Conservation (phyloP, 2,888 invertebrate genomes). For the Hybos culiciformis region DNA sequence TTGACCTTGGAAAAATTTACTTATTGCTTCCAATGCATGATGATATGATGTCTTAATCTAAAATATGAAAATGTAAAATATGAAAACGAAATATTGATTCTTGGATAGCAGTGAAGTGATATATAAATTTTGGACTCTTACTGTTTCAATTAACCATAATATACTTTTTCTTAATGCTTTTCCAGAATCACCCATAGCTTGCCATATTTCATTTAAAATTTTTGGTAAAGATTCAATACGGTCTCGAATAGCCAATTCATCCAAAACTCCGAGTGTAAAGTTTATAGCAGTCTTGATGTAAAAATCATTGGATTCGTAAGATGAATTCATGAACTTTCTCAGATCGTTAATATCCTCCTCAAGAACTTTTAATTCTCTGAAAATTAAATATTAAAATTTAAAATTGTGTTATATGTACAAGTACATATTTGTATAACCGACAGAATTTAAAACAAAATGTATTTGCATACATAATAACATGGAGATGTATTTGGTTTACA, state of each 20-base stretch:
- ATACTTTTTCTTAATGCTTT: constrained; percentile 63
- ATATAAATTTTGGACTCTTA: constrained; percentile 20
- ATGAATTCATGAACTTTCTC: constrained; percentile 55
- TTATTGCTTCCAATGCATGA: constrained; percentile 53
- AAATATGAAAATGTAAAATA: constrained; percentile 15
- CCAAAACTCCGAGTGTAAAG: constrained; percentile 53
- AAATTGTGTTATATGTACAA: background rate
- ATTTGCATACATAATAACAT: background rate
- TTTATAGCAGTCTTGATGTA: constrained; percentile 66
- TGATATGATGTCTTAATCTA: constrained; percentile 54
- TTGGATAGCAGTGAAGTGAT: background rate
- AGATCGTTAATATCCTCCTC: constrained; percentile 46
- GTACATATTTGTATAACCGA: background rate
- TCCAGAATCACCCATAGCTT: constrained; percentile 73
- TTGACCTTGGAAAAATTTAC: constrained; percentile 58
- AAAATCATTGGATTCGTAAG: constrained; percentile 69
- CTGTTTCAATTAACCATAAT: constrained; percentile 56
- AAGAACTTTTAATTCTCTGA: constrained; percentile 46
- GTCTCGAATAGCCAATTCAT: constrained; percentile 62
- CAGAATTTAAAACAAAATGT: too few relatives aligned
- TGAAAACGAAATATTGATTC: background rate
- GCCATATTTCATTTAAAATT: constrained; percentile 70
- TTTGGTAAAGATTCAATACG: constrained; percentile 68
- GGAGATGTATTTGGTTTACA: too few relatives aligned
- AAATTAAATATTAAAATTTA: background rate